Conservation (phyloP, 2,888 invertebrate species). For the Achlya flavicornis region DNA sequence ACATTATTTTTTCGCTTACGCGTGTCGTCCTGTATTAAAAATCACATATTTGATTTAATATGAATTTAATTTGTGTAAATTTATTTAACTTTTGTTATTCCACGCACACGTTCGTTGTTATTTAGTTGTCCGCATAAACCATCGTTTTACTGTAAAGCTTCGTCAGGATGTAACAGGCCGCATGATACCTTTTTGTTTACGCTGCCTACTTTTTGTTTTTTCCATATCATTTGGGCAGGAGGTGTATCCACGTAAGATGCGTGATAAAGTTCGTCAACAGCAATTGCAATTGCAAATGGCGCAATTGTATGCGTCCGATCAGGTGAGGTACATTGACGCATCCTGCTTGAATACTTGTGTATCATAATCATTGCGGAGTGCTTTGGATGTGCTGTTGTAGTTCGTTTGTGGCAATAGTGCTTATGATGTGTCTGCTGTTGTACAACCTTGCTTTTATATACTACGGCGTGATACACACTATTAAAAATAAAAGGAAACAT, state of each 20-base stretch:
- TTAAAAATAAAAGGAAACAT: not conserved
- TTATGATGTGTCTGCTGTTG: constrained; percentile 62
- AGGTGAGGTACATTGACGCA: constrained; percentile 80
- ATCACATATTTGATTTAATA: constrained; percentile 61
- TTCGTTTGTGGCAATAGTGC: constrained; percentile 61
- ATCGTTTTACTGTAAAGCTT: constrained; percentile 56
- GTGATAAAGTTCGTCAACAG: constrained; percentile 89
- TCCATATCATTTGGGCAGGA: constrained; percentile 87
- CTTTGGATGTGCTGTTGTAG: constrained; percentile 83
- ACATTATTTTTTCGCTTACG: constrained; percentile 62
- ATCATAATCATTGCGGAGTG: constrained; percentile 64
- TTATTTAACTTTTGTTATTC: constrained; percentile 53
- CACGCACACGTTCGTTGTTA: constrained; percentile 52
- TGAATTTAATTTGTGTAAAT: constrained; percentile 51
- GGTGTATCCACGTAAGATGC: constrained; percentile 92
- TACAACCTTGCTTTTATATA: constrained; percentile 59
- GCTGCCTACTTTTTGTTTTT: constrained; percentile 83
- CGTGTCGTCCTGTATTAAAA: constrained; percentile 72
- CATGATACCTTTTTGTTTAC: constrained; percentile 82
- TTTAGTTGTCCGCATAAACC: constrained; percentile 46
- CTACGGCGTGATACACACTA: constrained; percentile 36
- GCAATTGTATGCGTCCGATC: constrained; percentile 82
- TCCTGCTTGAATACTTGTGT: constrained; percentile 71
- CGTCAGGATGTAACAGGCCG: constrained; percentile 63
- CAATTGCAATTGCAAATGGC: constrained; percentile 85